Base-by-base conservation (phyloP, 2,888 invertebrate genomes). In the Dynastes maya region DNA sequence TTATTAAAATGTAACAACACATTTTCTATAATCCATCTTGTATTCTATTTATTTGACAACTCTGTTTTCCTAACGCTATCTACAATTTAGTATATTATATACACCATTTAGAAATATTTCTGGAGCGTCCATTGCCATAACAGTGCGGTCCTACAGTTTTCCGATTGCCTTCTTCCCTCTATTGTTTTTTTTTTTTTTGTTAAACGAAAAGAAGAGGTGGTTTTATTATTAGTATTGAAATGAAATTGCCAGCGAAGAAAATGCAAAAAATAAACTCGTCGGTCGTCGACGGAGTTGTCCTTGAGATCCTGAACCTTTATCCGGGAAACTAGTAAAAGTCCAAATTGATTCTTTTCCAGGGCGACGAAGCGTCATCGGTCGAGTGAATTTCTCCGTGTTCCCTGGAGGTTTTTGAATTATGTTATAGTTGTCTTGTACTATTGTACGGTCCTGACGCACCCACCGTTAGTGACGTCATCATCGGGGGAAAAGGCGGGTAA, bases 401-500 rank as follows among this genome's bases (percentile, higher is more conserved):
- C 83, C 83, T 49, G 32, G 81, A 67, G 83, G 81, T 79, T 83
- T 83, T 80, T 80, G 83, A 83, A 83, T 83, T 83, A 83, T 83
- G 82, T 77, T 77, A 78, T 71, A 71, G 78, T 78, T 78, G 78
- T 72, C 71, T 70, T 45, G 78, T 72, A 72, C 72, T 78, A 71
- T 63, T 74, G 72, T 74, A 74, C 45, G 72, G 45, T 80, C 80
- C 83, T 85, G 85, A 85, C 85, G 84, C 85, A 85, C 84, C 83
- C 81, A 78, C 82, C 81, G 83, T 83, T 85, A 85, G 83, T 85
- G 84, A 85, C 85, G 84, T 85, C 84, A 84, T 82, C 84, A 82
- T 76, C 67, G 74, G 65, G 77, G 40, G 77, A 78, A 74, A 45
- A 8, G 72, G 45, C 27, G 61, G 72, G 27, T 61, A 49, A 74